Evolutionary conservation across 2,797 vertebrate species (phyloP).

Genomic region (Hypotaenidia okinawae): DNA sequence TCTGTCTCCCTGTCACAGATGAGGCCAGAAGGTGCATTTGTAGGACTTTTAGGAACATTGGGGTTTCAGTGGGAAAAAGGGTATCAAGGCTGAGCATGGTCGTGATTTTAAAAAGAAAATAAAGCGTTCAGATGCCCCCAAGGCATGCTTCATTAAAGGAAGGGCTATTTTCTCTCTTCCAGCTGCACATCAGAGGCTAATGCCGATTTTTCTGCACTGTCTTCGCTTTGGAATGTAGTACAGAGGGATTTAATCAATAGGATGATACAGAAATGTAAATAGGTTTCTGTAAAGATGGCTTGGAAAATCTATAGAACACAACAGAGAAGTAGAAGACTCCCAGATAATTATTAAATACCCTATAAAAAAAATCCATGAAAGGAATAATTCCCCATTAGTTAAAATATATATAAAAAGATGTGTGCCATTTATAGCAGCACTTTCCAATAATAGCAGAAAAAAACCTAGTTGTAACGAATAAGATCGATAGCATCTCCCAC

Average conservation of each 20-base stretch:
- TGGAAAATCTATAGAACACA: constrained; percentile 39
- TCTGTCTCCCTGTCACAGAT: rapidly evolving
- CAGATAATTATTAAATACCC: constrained; percentile 15
- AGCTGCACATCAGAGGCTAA: background rate
- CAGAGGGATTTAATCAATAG: constrained; percentile 38
- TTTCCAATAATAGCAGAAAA: constrained; percentile 1
- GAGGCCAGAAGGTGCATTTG: background rate
- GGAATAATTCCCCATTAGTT: constrained; percentile 26
- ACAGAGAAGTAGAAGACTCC: background rate
- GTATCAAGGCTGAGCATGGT: background rate
- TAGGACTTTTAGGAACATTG: background rate
- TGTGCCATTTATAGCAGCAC: background rate
- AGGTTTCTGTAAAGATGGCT: background rate
- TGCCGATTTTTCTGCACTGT: background rate
- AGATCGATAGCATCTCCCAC: background rate
- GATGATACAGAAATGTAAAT: background rate
- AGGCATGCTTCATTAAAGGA: constrained; percentile 12
- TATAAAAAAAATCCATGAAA: background rate
- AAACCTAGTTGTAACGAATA: background rate
- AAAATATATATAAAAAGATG: background rate
- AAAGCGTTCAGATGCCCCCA: background rate
- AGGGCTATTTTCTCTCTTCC: constrained; percentile 30
- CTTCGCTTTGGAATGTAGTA: background rate
- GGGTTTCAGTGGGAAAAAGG: background rate
- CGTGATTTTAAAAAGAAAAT: constrained; percentile 25